Conservation (phyloP, 1,140 invertebrate species). For the Caerostris darwini region DNA sequence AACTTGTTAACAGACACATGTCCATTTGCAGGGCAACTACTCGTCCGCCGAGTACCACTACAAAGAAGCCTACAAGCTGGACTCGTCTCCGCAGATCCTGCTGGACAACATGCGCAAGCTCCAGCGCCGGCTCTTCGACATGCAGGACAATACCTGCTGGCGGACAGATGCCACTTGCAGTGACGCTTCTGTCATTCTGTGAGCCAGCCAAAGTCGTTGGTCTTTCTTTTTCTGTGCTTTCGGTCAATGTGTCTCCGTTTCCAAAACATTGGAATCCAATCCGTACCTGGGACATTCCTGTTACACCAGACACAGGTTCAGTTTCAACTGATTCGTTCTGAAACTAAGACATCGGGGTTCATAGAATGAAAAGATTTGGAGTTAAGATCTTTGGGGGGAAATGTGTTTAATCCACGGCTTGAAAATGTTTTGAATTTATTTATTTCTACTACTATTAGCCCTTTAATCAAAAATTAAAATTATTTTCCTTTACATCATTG, state of each 20-base stretch:
- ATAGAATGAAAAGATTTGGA: background rate
- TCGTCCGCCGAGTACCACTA: constrained; percentile 79
- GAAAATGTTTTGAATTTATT: too few relatives aligned
- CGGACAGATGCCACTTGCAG: constrained; percentile 53
- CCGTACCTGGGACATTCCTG: background rate
- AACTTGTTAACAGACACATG: too few relatives aligned
- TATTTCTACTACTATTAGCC: too few relatives aligned
- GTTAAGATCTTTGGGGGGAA: too few relatives aligned
- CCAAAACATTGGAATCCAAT: background rate
- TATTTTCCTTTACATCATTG: too few relatives aligned
- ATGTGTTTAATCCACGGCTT: too few relatives aligned
- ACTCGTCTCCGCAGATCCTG: constrained; percentile 78
- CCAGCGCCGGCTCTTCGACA: constrained; percentile 67
- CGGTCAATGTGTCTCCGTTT: background rate
- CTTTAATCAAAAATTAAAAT: too few relatives aligned
- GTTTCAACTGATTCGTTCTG: background rate
- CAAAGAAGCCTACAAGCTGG: constrained; percentile 78
- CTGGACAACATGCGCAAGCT: constrained; percentile 79
- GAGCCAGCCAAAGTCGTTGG: background rate
- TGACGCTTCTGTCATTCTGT: background rate
- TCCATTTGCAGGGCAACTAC: constrained; percentile 78
- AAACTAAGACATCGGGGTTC: background rate
- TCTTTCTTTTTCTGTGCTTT: background rate
- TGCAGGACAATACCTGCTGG: constrained; percentile 58
- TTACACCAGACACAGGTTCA: background rate